phyloP scores from a whole-genome alignment of 2,113 vertebrate species.

The Arothron firmamentum region DNA sequence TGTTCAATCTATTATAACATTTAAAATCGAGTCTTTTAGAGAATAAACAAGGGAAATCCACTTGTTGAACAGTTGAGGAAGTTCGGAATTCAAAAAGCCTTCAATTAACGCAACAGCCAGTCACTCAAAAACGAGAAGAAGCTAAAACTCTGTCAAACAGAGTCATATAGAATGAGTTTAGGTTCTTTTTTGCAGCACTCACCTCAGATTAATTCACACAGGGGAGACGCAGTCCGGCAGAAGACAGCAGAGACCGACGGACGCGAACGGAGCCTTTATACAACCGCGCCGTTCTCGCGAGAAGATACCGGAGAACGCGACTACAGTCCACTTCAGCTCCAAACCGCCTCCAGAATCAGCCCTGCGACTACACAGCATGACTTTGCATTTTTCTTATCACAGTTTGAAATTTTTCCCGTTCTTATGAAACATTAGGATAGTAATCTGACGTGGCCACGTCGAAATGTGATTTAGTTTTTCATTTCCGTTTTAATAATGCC shows the following conservation, averaged over 20 bases:
- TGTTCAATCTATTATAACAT: too few species aligned
- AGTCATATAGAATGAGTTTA: neutral
- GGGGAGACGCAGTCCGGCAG: accelerated
- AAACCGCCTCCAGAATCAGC: neutral
- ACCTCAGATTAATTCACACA: conserved; percentile 22
- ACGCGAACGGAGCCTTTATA: conserved; percentile 46
- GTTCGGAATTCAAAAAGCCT: neutral
- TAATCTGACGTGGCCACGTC: neutral
- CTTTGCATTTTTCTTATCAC: conserved; percentile 63
- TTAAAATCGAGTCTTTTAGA: neutral
- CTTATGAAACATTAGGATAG: conserved; percentile 11
- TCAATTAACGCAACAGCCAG: neutral
- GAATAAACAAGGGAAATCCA: conserved; percentile 5
- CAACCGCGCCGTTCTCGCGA: conserved; percentile 60
- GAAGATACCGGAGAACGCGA: conserved; percentile 5
- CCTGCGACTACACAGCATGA: conserved; percentile 63
- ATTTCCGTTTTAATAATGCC: neutral
- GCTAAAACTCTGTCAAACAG: neutral
- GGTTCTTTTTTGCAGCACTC: conserved; percentile 8
- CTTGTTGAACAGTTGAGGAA: conserved; percentile 37
- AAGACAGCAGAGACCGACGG: neutral
- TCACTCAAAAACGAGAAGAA: neutral
- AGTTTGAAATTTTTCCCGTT: neutral
- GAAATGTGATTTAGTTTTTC: neutral
- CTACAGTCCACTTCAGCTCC: neutral